Percentiles rank a stretch among this genome's conserved stretches.
Conservation (phyloP, 2,888 invertebrate genomes). For the Lasius platythorax region DNA sequence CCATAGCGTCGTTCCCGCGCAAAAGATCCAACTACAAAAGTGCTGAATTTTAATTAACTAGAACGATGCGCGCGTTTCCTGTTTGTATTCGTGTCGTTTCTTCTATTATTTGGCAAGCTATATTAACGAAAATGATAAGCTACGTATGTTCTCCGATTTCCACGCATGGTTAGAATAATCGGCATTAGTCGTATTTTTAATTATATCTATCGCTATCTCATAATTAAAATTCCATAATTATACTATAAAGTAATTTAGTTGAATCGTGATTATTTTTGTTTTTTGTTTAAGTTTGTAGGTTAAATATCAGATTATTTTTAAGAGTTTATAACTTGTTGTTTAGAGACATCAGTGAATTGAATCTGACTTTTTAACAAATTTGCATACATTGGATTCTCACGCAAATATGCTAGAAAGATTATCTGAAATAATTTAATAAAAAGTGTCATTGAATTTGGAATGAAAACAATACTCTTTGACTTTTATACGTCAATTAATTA, state of each 20-base stretch:
- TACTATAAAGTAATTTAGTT: not conserved
- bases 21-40: slow-evolving; percentile 1
- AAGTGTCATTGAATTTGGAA: not conserved
- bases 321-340: not conserved
- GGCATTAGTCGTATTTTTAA: not conserved
- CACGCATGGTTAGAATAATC: not conserved
- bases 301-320: not conserved
- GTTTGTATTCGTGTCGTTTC: not conserved
- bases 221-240: not conserved
- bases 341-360: not conserved
- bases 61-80: not conserved
- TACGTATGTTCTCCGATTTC: not conserved
- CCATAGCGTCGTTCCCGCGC: not conserved
- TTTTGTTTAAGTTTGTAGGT: not conserved
- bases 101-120: not conserved
- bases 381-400: not conserved
- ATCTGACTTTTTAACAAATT: not conserved
- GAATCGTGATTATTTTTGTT: not conserved
- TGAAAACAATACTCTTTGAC: not conserved
- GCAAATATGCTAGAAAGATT: not conserved
- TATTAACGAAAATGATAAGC: not conserved
- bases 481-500: not conserved
- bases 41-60: slow-evolving; percentile 21
- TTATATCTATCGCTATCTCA: not conserved
- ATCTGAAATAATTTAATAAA: not conserved